Conservation (phyloP, 2,113 vertebrate species). For the Ascaphus truei region DNA sequence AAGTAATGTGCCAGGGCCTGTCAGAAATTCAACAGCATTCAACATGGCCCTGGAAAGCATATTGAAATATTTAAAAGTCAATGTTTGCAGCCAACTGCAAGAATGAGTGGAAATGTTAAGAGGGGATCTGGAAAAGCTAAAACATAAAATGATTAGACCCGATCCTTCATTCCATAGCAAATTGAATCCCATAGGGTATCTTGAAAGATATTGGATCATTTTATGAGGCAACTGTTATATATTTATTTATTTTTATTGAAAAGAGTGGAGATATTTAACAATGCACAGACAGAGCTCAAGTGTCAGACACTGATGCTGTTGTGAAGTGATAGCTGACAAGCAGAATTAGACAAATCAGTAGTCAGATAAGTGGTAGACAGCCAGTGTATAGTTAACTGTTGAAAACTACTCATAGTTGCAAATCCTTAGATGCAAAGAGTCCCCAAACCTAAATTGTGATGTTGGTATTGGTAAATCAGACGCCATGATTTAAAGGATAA, state of each 20-base stretch:
- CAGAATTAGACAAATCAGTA: not conserved
- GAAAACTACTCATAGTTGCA: too few relatives aligned
- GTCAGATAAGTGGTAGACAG: not conserved
- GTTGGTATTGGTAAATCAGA: too few relatives aligned
- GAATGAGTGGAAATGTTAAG: slow-evolving; percentile 31
- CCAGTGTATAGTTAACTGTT: too few relatives aligned
- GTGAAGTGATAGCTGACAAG: slow-evolving; percentile 8
- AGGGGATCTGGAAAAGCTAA: slow-evolving; percentile 32
- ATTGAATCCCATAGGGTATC: slow-evolving; percentile 25
- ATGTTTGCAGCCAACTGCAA: slow-evolving; percentile 18
- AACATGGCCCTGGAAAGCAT: slow-evolving; percentile 4
- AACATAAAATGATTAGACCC: slow-evolving; percentile 18
- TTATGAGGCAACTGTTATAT: slow-evolving; percentile 29
- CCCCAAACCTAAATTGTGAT: too few relatives aligned
- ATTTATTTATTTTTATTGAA: slow-evolving; percentile 20
- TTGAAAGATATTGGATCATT: slow-evolving; percentile 24
- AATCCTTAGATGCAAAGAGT: too few relatives aligned
- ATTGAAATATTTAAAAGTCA: slow-evolving; percentile 27
- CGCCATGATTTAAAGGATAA: too few relatives aligned
- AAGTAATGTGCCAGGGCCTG: not conserved
- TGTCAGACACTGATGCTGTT: not conserved
- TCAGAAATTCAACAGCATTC: not conserved
- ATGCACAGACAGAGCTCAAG: not conserved
- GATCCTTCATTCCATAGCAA: slow-evolving; percentile 1
- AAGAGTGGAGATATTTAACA: not conserved